These are phyloP conservation scores for Heliconius congener DNA, from an alignment of 1,140 invertebrate species.

Conservation along the genomic window DNA sequence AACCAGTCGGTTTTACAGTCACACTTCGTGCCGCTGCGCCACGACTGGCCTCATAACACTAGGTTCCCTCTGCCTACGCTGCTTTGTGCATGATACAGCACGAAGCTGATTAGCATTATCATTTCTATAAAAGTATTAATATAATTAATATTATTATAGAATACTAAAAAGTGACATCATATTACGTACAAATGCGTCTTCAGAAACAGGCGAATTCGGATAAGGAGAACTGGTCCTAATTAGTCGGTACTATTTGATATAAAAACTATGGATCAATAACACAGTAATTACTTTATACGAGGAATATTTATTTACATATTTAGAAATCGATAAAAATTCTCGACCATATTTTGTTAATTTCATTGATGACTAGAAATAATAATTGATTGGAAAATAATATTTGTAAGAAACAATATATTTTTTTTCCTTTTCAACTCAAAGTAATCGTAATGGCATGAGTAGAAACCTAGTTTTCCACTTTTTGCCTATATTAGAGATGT, in stretches of 20 bases:
- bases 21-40: too few species aligned
- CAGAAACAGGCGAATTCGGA: background rate
- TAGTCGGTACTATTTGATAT: background rate
- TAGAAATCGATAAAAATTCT: background rate
- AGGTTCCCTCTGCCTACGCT: too few species aligned
- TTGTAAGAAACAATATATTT: background rate
- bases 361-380: background rate
- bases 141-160: background rate
- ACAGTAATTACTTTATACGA: background rate
- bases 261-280: conserved; percentile 8
- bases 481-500: too few species aligned
- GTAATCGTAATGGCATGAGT: too few species aligned
- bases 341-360: background rate
- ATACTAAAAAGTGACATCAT: background rate
- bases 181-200: background rate
- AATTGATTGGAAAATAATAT: background rate
- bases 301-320: background rate
- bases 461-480: too few species aligned
- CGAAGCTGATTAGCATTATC: too few species aligned
- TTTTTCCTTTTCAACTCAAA: too few species aligned
- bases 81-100: too few species aligned
- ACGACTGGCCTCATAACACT: too few species aligned
- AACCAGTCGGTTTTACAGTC: too few species aligned
- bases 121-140: too few species aligned
- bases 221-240: background rate